Evolutionary conservation across 2,113 vertebrate species (phyloP).

Genomic region (Ageneiosus marmoratus): DNA sequence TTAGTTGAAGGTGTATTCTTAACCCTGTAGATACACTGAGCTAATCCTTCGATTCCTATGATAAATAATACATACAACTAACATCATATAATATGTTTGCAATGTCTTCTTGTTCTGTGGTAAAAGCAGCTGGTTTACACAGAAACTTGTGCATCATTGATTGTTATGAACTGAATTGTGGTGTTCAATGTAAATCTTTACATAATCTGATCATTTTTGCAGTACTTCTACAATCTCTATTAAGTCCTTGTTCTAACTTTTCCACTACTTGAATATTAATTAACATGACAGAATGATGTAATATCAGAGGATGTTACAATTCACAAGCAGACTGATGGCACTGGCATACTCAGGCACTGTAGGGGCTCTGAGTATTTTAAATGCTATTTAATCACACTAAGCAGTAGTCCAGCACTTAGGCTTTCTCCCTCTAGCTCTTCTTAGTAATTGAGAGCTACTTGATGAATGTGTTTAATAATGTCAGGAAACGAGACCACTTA

Average conservation of each 20-base stretch:
- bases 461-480: constrained; percentile 72
- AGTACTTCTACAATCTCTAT: constrained; percentile 4
- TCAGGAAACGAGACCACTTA: constrained; percentile 68
- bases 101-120: neutral
- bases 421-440: constrained; percentile 54
- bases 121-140: neutral
- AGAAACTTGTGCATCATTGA: neutral
- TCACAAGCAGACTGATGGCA: constrained; percentile 58
- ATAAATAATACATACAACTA: too few species aligned
- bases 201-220: neutral
- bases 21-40: neutral
- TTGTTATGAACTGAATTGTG: neutral
- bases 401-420: constrained; percentile 55
- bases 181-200: neutral
- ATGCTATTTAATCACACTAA: constrained; percentile 67
- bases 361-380: constrained; percentile 59
- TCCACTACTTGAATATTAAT: constrained; percentile 18
- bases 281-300: constrained; percentile 34
- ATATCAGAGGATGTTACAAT: constrained; percentile 51
- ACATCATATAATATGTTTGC: too few species aligned
- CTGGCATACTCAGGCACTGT: constrained; percentile 39
- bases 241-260: constrained; percentile 37
- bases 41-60: neutral
- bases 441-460: constrained; percentile 65
- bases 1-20: neutral